These are phyloP conservation scores for Chaetops frenatus DNA, from an alignment of 2,113 vertebrate genomes.

Conservation along the genomic window DNA sequence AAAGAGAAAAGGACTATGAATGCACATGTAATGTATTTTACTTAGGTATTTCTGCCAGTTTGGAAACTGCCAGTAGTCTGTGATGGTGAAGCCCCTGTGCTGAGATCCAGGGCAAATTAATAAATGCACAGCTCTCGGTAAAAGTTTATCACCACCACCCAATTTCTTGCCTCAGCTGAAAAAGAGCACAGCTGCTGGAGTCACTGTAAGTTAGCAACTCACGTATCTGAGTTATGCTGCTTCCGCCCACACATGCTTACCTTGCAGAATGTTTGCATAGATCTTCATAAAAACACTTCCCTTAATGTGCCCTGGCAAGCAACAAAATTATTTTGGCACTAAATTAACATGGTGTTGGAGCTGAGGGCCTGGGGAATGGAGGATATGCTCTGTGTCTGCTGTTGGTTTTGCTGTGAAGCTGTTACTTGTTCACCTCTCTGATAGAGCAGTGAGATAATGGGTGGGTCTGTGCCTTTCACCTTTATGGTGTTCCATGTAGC, in stretches of 20 bases:
- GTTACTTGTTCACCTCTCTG: not conserved
- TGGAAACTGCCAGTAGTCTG: not conserved
- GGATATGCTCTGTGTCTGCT: not conserved
- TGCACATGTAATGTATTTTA: not conserved
- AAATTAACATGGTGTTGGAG: not conserved
- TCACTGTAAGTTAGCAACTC: not conserved
- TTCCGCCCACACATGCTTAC: conserved; percentile 21
- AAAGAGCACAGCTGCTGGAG: not conserved
- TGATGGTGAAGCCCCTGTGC: not conserved
- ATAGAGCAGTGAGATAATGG: not conserved
- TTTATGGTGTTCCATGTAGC: not conserved
- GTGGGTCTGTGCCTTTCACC: not conserved
- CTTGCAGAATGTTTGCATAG: conserved; percentile 44
- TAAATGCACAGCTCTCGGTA: not conserved
- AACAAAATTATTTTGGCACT: conserved; percentile 7
- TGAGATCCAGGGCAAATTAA: not conserved
- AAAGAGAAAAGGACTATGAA: not conserved
- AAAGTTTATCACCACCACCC: not conserved
- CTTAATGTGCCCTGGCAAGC: conserved; percentile 25
- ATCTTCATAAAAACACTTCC: conserved; percentile 20
- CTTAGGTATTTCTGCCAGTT: not conserved
- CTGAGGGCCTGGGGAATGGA: not conserved
- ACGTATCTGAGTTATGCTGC: not conserved
- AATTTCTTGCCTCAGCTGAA: not conserved
- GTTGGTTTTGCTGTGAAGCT: not conserved